Conservation (phyloP, 2,797 vertebrate species). For the Eupleurogrammus muticus region DNA sequence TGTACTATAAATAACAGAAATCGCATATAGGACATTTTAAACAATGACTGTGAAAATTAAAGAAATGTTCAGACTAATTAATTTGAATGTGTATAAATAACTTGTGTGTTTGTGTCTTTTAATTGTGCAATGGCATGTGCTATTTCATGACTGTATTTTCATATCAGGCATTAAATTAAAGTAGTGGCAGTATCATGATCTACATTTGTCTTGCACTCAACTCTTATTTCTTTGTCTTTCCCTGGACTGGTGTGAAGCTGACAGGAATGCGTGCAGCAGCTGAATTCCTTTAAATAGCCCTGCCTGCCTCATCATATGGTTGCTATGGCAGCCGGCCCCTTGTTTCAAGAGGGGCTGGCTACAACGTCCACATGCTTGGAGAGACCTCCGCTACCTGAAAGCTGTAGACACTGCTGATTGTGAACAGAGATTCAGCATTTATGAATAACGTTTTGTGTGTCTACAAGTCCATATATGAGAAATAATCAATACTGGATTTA, state of each 20-base stretch:
- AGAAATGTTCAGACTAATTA: too few relatives aligned
- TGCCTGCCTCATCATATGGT: conserved; percentile 83
- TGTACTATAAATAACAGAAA: conserved; percentile 2
- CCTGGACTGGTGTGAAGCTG: conserved; percentile 71
- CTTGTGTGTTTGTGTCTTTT: too few relatives aligned
- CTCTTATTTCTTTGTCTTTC: conserved; percentile 71
- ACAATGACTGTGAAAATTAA: not conserved
- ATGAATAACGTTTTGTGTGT: conserved; percentile 47
- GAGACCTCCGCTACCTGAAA: conserved; percentile 72
- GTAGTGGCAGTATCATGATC: conserved; percentile 19
- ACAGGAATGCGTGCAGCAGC: conserved; percentile 72
- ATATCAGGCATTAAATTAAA: too few relatives aligned
- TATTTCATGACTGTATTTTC: too few relatives aligned
- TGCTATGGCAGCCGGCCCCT: conserved; percentile 82
- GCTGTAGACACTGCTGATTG: conserved; percentile 57
- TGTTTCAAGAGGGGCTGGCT: conserved; percentile 63
- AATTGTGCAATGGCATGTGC: too few relatives aligned
- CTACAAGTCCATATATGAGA: conserved; percentile 14
- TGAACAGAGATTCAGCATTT: conserved; percentile 25
- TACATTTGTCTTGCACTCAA: conserved; percentile 42
- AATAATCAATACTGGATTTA: conserved; percentile 37
- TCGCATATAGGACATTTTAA: not conserved
- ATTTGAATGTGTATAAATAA: too few relatives aligned
- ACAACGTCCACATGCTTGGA: conserved; percentile 74
- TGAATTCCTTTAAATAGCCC: conserved; percentile 85